phyloP scores from a whole-genome alignment of 2,113 vertebrate genomes.

The Poecile atricapillus region DNA sequence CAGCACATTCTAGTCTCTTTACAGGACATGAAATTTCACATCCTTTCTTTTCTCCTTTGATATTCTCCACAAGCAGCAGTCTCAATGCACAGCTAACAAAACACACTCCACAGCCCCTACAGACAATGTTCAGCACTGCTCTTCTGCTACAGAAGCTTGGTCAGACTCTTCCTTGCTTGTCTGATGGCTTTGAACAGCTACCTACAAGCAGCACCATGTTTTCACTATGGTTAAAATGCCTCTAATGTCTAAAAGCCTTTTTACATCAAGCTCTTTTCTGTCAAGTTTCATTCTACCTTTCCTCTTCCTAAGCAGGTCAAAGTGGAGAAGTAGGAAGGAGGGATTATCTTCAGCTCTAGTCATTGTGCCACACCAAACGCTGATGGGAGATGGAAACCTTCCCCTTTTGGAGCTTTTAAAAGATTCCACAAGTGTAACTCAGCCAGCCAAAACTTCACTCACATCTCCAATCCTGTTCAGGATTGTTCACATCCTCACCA shows the following conservation, averaged over 20 bases:
- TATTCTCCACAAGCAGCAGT: background rate
- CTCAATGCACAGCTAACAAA: background rate
- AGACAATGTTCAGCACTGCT: background rate
- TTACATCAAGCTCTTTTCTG: background rate
- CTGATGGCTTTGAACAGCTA: background rate
- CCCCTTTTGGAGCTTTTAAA: fast-evolving
- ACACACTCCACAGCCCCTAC: background rate
- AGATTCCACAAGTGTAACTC: background rate
- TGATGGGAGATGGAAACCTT: fast-evolving
- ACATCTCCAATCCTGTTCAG: background rate
- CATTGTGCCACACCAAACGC: background rate
- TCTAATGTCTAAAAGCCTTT: background rate
- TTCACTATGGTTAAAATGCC: background rate
- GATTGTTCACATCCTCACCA: background rate
- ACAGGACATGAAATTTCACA: background rate
- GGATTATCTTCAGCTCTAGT: background rate
- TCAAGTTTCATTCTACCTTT: background rate
- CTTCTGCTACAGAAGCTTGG: background rate
- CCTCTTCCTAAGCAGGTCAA: background rate
- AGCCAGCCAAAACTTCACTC: background rate
- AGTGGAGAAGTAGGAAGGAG: background rate
- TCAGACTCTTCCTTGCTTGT: background rate
- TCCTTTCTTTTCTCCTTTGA: background rate
- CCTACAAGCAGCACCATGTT: background rate
- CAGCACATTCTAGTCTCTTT: background rate